Evolutionary conservation across 35 echinoderm and acorn worm species (phyloP).

Genomic region (Apostichopus parvimensis): DNA sequence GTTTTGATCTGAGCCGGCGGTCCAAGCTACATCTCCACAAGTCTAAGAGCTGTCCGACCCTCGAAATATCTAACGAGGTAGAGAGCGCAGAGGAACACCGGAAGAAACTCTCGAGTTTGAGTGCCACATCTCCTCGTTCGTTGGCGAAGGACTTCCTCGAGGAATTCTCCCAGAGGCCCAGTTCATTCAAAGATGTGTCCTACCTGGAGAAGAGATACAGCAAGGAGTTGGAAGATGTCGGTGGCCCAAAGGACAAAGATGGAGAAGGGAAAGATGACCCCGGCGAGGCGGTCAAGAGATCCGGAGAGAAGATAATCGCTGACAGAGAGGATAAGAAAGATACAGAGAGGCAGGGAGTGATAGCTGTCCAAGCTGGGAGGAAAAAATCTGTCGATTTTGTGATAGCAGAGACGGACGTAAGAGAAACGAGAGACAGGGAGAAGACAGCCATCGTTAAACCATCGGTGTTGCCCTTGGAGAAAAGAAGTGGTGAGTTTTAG

Average conservation of each 20-base stretch:
- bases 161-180: constrained; percentile 59
- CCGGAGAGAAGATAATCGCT: neutral
- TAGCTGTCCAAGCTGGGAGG: constrained; percentile 26
- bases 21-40: constrained; percentile 38
- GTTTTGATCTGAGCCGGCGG: neutral
- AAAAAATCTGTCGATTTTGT: constrained; percentile 42
- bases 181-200: constrained; percentile 82
- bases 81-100: neutral
- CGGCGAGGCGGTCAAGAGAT: neutral
- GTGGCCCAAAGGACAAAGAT: neutral
- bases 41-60: constrained; percentile 63
- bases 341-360: neutral
- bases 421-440: neutral
- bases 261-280: neutral
- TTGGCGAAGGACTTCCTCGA: constrained; percentile 51
- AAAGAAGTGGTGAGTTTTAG: neutral
- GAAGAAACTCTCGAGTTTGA: constrained; percentile 34
- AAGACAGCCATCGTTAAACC: neutral
- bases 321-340: neutral
- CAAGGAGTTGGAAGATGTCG: constrained; percentile 22
- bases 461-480: neutral
- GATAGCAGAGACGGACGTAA: neutral
- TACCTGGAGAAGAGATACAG: constrained; percentile 61
- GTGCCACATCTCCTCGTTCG: constrained; percentile 66
- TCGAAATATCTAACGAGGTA: constrained; percentile 14